Evolutionary conservation across 2,113 vertebrate genomes (phyloP).

Genomic region (Psittacara wagleri): DNA sequence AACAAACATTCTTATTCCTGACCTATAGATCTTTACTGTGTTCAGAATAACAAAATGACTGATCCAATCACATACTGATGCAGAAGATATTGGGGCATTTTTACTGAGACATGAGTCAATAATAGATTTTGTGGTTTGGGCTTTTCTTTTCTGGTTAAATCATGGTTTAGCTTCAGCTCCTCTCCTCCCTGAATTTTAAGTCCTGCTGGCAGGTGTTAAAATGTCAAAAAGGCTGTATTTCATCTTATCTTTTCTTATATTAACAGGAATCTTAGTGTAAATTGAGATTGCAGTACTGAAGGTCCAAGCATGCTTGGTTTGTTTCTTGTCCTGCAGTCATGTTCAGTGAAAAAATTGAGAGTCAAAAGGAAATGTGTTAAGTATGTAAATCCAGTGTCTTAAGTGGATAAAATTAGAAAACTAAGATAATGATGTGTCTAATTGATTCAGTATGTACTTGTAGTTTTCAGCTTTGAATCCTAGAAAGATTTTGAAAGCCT

Average conservation of each 20-base stretch:
- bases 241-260: background rate
- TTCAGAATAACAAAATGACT: conserved; percentile 46
- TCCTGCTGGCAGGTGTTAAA: background rate
- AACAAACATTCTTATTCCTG: conserved; percentile 59
- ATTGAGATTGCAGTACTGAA: background rate
- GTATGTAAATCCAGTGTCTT: background rate
- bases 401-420: conserved; percentile 44
- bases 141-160: conserved; percentile 20
- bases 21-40: conserved; percentile 41
- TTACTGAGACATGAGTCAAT: conserved; percentile 11
- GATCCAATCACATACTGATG: conserved; percentile 7
- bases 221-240: background rate
- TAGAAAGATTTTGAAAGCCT: background rate
- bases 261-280: background rate
- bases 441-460: background rate
- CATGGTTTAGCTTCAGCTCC: conserved; percentile 13
- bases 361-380: background rate
- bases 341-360: background rate
- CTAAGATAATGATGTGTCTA: background rate
- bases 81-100: background rate
- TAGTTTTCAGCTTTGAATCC: background rate
- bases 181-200: background rate
- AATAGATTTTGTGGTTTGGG: background rate
- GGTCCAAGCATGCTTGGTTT: background rate
- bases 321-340: background rate